Percentiles rank a stretch among this genome's conserved stretches.
Evolutionary conservation across 1,140 invertebrate genomes (phyloP).

Genomic region (Wiebesia pumilae): DNA sequence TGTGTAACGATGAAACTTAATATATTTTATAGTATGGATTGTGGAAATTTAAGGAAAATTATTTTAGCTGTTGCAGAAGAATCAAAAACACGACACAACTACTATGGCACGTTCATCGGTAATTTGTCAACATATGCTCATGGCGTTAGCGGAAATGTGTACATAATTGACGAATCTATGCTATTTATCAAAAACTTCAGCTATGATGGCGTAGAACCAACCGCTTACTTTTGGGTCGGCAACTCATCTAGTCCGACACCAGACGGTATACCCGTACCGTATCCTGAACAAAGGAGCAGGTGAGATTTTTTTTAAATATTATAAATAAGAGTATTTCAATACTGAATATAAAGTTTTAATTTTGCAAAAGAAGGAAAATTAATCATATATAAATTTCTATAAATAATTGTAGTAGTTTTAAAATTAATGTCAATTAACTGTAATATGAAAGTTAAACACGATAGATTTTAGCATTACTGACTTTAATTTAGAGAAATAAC

Average conservation of each 20-base stretch:
- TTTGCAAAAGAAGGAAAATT: neutral
- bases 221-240: slow-evolving; percentile 92
- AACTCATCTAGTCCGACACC: slow-evolving; percentile 83
- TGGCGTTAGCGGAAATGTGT: slow-evolving; percentile 85
- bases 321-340: no score
- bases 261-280: slow-evolving; percentile 87
- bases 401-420: no score
- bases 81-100: slow-evolving; percentile 2
- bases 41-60: neutral
- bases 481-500: no score
- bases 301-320: slow-evolving; percentile 68
- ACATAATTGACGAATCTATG: slow-evolving; percentile 90
- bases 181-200: slow-evolving; percentile 90
- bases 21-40: no score
- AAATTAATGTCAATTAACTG: no score
- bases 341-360: neutral
- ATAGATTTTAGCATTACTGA: no score
- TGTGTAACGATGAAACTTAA: no score
- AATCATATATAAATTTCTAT: neutral
- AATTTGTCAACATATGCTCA: slow-evolving; percentile 81
- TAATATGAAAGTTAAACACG: no score
- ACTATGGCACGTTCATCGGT: slow-evolving; percentile 82
- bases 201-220: slow-evolving; percentile 90
- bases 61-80: neutral
- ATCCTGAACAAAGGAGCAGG: slow-evolving; percentile 86